phyloP scores from a whole-genome alignment of 2,113 vertebrate genomes.

The Acanthisitta chloris region DNA sequence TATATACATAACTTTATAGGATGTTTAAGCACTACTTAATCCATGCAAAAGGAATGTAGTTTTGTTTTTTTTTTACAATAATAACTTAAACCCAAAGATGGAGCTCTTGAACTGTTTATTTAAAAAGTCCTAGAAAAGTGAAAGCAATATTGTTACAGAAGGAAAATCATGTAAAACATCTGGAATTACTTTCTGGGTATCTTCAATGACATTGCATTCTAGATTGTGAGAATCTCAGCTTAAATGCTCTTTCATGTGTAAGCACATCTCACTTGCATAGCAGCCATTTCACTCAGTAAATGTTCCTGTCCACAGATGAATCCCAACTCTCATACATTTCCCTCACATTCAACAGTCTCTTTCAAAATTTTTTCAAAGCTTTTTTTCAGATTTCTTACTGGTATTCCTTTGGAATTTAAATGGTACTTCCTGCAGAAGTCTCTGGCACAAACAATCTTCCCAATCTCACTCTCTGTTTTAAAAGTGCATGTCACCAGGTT shows the following conservation, averaged over 20 bases:
- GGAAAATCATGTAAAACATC: not conserved
- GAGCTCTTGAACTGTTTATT: conserved; percentile 25
- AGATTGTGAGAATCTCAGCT: not conserved
- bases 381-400: not conserved
- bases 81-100: conserved; percentile 28
- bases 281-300: not conserved
- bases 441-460: not conserved
- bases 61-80: not conserved
- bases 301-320: not conserved
- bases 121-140: not conserved
- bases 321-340: not conserved
- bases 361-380: not conserved
- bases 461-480: not conserved
- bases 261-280: not conserved
- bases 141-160: not conserved
- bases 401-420: not conserved
- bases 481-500: not conserved
- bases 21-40: not conserved
- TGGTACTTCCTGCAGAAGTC: not conserved
- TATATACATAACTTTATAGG: not conserved
- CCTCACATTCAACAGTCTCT: not conserved
- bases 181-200: not conserved
- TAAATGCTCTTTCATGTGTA: not conserved
- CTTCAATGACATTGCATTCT: not conserved
- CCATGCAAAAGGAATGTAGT: not conserved